phyloP scores from a whole-genome alignment of 2,888 invertebrate genomes.

The Cryptosula pallasiana region DNA sequence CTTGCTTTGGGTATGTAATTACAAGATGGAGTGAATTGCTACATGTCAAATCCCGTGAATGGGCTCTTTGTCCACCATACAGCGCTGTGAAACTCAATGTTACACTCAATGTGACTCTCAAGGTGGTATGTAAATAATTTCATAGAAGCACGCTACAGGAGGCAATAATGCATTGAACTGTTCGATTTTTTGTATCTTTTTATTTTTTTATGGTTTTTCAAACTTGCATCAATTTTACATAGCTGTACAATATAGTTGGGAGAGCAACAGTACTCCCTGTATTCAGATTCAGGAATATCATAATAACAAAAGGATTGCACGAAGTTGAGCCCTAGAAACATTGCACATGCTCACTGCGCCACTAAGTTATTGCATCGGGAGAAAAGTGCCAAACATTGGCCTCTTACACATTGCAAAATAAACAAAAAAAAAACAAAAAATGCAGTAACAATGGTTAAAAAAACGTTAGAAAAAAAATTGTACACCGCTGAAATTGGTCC shows the following conservation, averaged over 20 bases:
- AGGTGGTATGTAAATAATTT: too few relatives aligned
- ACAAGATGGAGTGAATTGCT: too few relatives aligned
- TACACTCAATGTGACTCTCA: too few relatives aligned
- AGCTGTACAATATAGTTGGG: neutral
- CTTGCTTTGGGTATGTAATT: too few relatives aligned
- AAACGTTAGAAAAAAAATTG: neutral
- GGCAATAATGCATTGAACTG: too few relatives aligned
- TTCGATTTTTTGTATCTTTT: neutral
- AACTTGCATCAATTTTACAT: neutral
- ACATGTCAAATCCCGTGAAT: too few relatives aligned
- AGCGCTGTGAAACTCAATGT: too few relatives aligned
- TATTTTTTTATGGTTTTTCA: neutral
- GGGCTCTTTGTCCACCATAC: too few relatives aligned
- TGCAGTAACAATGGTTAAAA: neutral
- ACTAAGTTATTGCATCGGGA: neutral
- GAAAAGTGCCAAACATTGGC: neutral
- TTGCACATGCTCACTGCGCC: neutral
- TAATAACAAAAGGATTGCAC: neutral
- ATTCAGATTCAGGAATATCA: neutral
- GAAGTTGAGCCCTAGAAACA: constrained; percentile 6
- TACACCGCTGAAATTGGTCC: neutral
- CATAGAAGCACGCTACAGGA: too few relatives aligned
- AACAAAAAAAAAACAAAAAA: neutral
- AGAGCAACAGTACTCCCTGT: neutral
- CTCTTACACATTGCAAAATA: neutral